Conservation (phyloP, 2,888 invertebrate genomes). For the Megaustenia siamemsis region DNA sequence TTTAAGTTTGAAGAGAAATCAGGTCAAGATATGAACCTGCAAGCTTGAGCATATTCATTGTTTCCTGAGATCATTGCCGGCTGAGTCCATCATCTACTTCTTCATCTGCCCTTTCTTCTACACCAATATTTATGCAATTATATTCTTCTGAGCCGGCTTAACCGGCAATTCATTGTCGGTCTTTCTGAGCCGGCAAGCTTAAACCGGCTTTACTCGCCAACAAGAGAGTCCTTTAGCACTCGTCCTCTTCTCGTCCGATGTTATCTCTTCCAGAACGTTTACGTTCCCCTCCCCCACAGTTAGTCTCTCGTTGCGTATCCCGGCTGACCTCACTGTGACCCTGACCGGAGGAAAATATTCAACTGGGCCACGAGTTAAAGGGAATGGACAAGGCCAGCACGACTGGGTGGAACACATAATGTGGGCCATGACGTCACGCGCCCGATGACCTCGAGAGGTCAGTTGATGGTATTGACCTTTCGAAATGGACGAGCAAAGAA, state of each 20-base stretch:
- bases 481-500: background rate
- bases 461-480: conserved; percentile 14
- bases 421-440: background rate
- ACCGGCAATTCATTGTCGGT: too few species aligned
- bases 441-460: conserved; percentile 14
- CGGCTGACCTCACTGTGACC: background rate
- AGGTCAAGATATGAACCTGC: too few species aligned
- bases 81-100: too few species aligned
- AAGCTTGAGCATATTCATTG: too few species aligned
- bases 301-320: background rate
- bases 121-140: too few species aligned
- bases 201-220: background rate
- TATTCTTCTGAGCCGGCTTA: too few species aligned
- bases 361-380: background rate
- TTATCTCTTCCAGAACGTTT: background rate
- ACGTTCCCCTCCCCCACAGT: background rate
- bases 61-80: too few species aligned
- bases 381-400: background rate
- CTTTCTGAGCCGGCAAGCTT: too few species aligned
- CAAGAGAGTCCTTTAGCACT: too few species aligned
- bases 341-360: background rate
- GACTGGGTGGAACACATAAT: background rate
- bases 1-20: too few species aligned
- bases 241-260: background rate
- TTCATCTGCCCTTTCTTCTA: too few species aligned